Evolutionary conservation across 2,888 invertebrate species (phyloP), one percentile per base, ranked within the genome.

Genomic region (Idaea straminata): DNA sequence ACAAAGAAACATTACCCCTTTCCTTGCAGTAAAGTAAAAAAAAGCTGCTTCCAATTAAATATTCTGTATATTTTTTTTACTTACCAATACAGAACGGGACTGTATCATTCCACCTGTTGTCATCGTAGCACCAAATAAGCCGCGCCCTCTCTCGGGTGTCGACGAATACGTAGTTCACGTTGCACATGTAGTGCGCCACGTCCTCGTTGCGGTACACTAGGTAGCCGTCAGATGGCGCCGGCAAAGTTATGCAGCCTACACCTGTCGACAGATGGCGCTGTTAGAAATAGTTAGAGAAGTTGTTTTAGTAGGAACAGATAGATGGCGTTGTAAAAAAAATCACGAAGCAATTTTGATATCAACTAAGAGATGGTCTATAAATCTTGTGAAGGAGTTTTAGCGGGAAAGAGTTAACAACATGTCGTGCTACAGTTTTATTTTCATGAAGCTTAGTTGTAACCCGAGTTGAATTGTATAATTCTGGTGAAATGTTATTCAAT

Each of bases 101-200:
- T 66, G 93, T 90, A 72, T 91, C 91, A 83, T 95, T 95, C 96
- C 96, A 96, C 75, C 93, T 91, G 76, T 95, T 94, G 72, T 95
- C 93, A 65, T 94, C 94, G 66, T 94, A 93, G 86, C 96, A 96
- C 82, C 92, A 93, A 72, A 96, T 81, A 62, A 94, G 89, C 66
- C 95, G 94, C 78, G 92, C 93, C 83, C 94, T 94, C 83, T 93
- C 87, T 71, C 91, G 90, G n/a, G 94, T 95, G 80, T 96, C 96
- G 15, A 94, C 94, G 84, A 96, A 96, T 81, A 95, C 93, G 77
- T 88, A 94, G 66, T 95, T 95, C 62, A 94, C 93, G 75, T 95
- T 94, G 86, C 96, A 96, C 86, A 94, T 94, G 87, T 95, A 96
- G 77, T 95, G 94, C 47, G 95, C 95, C 61, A 94, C 91, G 59